Conservation (phyloP, 2,888 invertebrate species). For the Dryococelus australis region DNA sequence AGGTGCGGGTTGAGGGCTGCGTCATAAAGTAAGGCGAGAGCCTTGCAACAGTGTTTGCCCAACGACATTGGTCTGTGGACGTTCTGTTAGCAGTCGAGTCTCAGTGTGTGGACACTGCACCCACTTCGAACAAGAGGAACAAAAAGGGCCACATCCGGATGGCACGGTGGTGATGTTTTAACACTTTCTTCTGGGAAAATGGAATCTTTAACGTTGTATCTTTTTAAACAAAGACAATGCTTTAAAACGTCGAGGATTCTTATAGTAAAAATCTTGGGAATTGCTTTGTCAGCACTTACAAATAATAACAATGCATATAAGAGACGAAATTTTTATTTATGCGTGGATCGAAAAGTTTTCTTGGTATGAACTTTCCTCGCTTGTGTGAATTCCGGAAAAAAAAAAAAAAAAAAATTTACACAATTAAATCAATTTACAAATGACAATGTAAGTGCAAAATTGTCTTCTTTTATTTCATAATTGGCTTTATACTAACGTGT, state of each 20-base stretch:
- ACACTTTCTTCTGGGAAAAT: not conserved
- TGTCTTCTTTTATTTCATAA: too few species aligned
- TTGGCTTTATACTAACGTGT: too few species aligned
- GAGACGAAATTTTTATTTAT: too few species aligned
- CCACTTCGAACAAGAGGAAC: not conserved
- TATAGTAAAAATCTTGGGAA: too few species aligned
- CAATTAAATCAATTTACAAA: too few species aligned
- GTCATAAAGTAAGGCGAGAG: not conserved
- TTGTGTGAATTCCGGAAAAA: too few species aligned
- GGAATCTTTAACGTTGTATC: not conserved
- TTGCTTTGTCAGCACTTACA: too few species aligned
- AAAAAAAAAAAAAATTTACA: too few species aligned
- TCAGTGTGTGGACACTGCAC: not conserved
- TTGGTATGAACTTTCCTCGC: too few species aligned
- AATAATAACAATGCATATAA: too few species aligned
- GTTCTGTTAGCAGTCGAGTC: not conserved
- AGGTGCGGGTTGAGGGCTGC: not conserved
- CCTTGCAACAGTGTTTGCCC: not conserved
- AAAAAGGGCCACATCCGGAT: not conserved
- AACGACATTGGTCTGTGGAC: not conserved
- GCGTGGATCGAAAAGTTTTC: too few species aligned
- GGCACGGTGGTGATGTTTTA: not conserved
- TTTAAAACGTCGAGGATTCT: not conserved
- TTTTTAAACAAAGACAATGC: not conserved
- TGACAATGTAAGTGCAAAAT: too few species aligned